These are phyloP conservation scores for Paramormyrops hopkinsi DNA, from an alignment of 2,797 vertebrate species.

Conservation along the genomic window DNA sequence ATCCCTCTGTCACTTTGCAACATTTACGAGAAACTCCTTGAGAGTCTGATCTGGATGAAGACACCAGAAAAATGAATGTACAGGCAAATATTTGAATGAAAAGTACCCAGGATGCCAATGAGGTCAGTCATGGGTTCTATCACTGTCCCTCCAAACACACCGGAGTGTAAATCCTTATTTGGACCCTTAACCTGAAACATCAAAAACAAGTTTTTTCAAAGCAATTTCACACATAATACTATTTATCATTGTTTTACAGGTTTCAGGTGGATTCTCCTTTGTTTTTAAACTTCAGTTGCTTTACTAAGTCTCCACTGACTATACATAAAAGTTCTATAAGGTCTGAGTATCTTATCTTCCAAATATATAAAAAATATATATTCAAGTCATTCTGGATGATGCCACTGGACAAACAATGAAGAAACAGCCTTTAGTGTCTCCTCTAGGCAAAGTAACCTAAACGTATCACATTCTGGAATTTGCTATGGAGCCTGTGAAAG, in stretches of 20 bases:
- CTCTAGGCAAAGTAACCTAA: not conserved
- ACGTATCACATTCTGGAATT: not conserved
- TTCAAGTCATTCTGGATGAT: not conserved
- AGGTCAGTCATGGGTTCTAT: constrained; percentile 82
- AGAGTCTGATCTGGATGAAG: not conserved
- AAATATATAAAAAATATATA: not conserved
- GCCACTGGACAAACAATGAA: not conserved
- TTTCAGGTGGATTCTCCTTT: not conserved
- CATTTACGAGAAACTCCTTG: not conserved
- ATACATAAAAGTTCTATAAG: not conserved
- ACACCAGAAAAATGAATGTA: not conserved
- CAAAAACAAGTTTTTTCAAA: constrained; percentile 7
- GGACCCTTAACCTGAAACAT: constrained; percentile 72
- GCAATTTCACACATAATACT: not conserved
- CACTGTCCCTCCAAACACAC: constrained; percentile 80
- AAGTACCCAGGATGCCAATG: constrained; percentile 77
- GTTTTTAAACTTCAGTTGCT: not conserved
- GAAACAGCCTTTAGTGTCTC: not conserved
- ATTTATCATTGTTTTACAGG: not conserved
- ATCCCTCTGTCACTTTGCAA: too few species aligned
- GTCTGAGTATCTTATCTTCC: not conserved
- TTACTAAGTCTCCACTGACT: not conserved
- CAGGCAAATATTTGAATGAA: not conserved
- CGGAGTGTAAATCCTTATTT: constrained; percentile 80
- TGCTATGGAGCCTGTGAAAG: not conserved